These are phyloP conservation scores for Meteorus colon DNA, from an alignment of 2,888 invertebrate species.

Conservation along the genomic window DNA sequence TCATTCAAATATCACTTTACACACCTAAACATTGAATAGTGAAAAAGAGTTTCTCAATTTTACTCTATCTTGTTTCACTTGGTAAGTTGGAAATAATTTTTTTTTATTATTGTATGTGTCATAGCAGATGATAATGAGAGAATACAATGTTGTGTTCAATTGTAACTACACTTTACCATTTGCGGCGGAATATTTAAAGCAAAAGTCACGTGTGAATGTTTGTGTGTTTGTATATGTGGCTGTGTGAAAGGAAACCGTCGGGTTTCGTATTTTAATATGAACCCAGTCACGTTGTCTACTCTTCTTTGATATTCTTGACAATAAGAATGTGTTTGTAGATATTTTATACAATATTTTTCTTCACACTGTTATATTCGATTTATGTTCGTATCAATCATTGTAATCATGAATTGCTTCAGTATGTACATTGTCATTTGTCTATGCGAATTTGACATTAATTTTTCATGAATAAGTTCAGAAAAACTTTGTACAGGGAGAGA, in stretches of 20 bases:
- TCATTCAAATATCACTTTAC: not conserved
- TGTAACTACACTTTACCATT: not conserved
- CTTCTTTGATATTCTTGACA: not conserved
- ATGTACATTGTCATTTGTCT: too few species aligned
- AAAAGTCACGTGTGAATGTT: too few species aligned
- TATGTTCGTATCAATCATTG: too few species aligned
- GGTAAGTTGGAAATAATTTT: not conserved
- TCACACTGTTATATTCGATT: too few species aligned
- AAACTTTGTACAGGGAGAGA: too few species aligned
- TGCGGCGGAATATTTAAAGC: not conserved
- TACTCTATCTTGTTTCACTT: not conserved
- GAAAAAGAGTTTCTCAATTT: too few species aligned
- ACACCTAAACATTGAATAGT: not conserved
- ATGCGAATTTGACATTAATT: too few species aligned
- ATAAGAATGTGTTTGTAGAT: not conserved
- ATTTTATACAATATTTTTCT: not conserved
- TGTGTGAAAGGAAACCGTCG: slow-evolving; percentile 5
- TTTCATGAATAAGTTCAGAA: too few species aligned
- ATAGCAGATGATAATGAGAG: not conserved
- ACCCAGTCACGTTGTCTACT: slow-evolving; percentile 4
- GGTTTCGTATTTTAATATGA: not conserved
- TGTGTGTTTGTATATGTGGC: not conserved
- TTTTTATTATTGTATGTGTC: not conserved
- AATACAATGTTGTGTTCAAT: not conserved
- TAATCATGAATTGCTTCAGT: too few species aligned